Base-by-base conservation (phyloP, 2,797 vertebrate genomes). In the Sebastes dallii region DNA sequence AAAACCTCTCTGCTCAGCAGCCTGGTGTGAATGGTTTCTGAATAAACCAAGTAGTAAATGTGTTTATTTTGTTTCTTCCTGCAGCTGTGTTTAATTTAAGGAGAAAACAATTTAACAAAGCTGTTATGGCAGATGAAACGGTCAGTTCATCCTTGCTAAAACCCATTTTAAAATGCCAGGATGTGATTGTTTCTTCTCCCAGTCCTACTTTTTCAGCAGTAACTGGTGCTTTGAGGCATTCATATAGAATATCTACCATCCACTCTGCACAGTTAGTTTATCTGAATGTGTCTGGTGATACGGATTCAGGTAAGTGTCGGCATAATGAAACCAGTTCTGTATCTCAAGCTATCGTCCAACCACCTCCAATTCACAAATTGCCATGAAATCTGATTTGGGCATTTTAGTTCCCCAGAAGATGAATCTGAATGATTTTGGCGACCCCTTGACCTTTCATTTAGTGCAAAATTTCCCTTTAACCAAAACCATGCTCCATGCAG, bases 61-160 rank as follows among this genome's bases (percentile, higher is more conserved):
- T 16, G 8, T 64, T 34, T 42, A 14, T 14, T n/a, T 7, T 42
- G 6, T 55, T 64, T 16, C 46, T 4, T 61, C 8, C 68, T 60
- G 64, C 67, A 54, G 64, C 75, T 78, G 72, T 5, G 25, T 79
- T 69, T 81, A 78, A 78, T 59, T 72, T 22, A n/a, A 42, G 16
- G 12, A 72, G 39, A 78, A 72, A 73, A 56, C 42, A 68, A 55
- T 61, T 55, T 6, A 76, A 77, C 70, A 66, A 77, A 81, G 71
- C 58, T 0, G 14, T 55, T 64, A 67, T 10, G 29, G 72, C n/a
- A 76, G 64, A 83, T 70, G 24, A 72, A 73, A 78, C 3, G 25
- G 62, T 52, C 20, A 22, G 3, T 36, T 70, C 58, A 72, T 80
- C 22, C 3, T 52, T 58, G 67, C 64, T 74, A 76, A 70, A 82